Evolutionary conservation across 30 jellyfish, hydroid and myxozoan genomes (phyloP).

Genomic region (Turritopsis rubra): DNA sequence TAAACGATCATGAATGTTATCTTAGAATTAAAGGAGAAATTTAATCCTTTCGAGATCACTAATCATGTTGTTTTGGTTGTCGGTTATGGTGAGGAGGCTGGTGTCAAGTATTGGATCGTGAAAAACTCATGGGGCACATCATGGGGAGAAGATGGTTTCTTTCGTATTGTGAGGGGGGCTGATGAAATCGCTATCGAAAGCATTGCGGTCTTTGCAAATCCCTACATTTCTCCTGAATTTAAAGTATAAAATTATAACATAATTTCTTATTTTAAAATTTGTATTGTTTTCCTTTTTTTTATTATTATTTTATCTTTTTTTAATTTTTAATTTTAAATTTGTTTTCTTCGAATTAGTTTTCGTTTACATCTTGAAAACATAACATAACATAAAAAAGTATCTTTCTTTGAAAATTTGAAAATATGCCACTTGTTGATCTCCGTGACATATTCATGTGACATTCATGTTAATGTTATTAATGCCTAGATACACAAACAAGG

Average conservation of each 20-base stretch:
- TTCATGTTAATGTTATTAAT: no score
- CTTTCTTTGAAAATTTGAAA: no score
- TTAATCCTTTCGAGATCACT: conserved; percentile 55
- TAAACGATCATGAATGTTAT: no score
- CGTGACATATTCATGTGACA: no score
- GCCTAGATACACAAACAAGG: no score
- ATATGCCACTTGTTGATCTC: no score
- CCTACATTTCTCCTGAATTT: conserved; percentile 12
- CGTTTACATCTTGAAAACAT: no score
- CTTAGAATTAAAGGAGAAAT: background rate
- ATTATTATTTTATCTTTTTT: no score
- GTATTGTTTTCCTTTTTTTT: background rate
- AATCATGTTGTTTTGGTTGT: conserved; percentile 55
- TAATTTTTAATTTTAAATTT: no score
- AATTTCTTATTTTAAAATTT: background rate
- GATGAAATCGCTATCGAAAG: conserved; percentile 65
- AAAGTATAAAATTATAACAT: background rate
- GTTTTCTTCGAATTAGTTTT: no score
- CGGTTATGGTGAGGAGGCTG: conserved; percentile 34
- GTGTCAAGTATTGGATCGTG: conserved; percentile 59
- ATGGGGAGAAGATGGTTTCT: conserved; percentile 69
- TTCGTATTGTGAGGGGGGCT: conserved; percentile 50
- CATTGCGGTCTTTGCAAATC: conserved; percentile 49
- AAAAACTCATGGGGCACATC: conserved; percentile 63
- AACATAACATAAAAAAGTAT: no score